A percentile compares a stretch with the other conserved stretches of the same genome.
Conservation (phyloP, 2,113 vertebrate species). For the Riparia riparia region DNA sequence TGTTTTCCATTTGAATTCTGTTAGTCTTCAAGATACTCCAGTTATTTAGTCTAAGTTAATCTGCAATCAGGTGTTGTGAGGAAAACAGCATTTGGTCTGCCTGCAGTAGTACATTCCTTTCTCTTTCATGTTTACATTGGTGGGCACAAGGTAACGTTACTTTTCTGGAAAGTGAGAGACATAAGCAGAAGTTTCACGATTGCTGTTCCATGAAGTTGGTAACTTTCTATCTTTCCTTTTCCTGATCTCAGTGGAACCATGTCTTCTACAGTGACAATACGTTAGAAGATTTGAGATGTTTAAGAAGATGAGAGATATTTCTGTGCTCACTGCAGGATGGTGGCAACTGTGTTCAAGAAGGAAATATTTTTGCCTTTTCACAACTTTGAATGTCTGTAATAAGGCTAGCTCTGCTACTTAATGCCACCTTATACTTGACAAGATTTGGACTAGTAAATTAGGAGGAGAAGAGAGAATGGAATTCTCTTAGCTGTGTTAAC, state of each 20-base stretch:
- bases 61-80: fast-evolving
- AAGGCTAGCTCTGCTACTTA: background rate
- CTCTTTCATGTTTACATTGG: background rate
- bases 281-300: background rate
- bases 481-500: background rate
- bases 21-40: background rate
- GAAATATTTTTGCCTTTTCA: background rate
- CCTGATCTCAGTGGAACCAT: background rate
- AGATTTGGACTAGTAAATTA: background rate
- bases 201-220: background rate
- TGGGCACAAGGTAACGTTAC: background rate
- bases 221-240: background rate
- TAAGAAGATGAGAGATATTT: background rate
- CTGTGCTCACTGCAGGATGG: background rate
- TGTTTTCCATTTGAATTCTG: background rate
- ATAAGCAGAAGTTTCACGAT: background rate
- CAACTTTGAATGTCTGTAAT: background rate
- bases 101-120: background rate
- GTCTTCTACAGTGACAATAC: background rate
- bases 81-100: background rate
- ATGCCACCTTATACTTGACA: background rate
- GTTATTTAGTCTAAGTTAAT: background rate
- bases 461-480: background rate
- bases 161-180: background rate
- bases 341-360: background rate